Evolutionary conservation across 2,888 invertebrate species (phyloP).

Genomic region (Oegoconia quadripuncta): DNA sequence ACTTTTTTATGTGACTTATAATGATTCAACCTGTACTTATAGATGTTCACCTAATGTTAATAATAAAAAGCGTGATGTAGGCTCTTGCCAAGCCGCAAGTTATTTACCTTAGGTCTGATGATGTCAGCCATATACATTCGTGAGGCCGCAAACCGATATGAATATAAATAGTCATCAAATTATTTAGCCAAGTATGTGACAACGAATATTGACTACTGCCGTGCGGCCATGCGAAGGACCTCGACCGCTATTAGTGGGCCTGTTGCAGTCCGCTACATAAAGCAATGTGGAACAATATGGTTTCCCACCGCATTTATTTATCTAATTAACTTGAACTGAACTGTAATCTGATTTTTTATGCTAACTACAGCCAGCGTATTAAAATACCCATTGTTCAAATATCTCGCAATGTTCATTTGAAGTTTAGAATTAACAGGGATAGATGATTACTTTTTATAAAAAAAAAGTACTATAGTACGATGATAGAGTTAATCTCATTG

Average conservation of each 20-base stretch:
- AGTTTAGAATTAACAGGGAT: too few species aligned
- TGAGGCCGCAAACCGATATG: conserved; percentile 38
- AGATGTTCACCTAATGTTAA: conserved; percentile 5
- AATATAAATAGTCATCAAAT: conserved; percentile 35
- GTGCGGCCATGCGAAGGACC: conserved; percentile 54
- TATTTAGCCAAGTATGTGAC: conserved; percentile 26
- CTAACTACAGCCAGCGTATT: too few species aligned
- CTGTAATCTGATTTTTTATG: too few species aligned
- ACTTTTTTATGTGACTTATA: conserved; percentile 10
- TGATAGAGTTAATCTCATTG: too few species aligned
- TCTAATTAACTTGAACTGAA: conserved; percentile 11
- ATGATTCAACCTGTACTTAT: conserved; percentile 15
- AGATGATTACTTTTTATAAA: too few species aligned
- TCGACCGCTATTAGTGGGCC: conserved; percentile 60
- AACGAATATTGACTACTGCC: conserved; percentile 13
- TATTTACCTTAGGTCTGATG: conserved; percentile 36
- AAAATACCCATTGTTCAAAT: too few species aligned
- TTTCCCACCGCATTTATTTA: conserved; percentile 5
- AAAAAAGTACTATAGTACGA: too few species aligned
- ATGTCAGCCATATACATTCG: conserved; percentile 42
- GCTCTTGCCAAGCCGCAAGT: conserved; percentile 12
- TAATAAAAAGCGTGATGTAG: conserved; percentile 5
- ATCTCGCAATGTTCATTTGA: too few species aligned
- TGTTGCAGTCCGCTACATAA: conserved; percentile 37
- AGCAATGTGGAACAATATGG: conserved; percentile 11